Percentiles rank a stretch among this genome's conserved stretches.
Evolutionary conservation across 1,140 invertebrate genomes (phyloP).

Genomic region (Capitella teleta): DNA sequence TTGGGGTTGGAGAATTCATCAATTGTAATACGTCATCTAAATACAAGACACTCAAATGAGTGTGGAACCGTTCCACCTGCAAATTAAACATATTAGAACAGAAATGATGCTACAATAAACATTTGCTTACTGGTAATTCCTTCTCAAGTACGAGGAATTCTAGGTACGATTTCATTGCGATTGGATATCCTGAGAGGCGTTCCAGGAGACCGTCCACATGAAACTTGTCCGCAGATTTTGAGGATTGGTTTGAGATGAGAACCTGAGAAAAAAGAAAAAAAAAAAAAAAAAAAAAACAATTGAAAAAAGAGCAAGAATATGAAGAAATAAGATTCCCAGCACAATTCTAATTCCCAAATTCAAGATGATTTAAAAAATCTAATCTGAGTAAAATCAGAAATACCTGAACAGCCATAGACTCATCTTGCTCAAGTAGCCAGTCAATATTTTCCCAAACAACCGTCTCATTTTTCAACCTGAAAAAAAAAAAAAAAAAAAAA

Average conservation of each 20-base stretch:
- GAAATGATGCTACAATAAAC: neutral
- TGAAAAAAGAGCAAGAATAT: no score
- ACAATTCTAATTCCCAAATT: no score
- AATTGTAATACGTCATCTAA: slow-evolving; percentile 44
- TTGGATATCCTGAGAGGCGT: neutral
- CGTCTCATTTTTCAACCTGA: slow-evolving; percentile 37
- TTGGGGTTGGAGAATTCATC: slow-evolving; percentile 26
- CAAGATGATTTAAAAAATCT: no score
- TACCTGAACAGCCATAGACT: slow-evolving; percentile 40
- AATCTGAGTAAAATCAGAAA: no score
- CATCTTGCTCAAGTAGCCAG: slow-evolving; percentile 41
- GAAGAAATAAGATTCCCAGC: no score
- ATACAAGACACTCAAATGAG: slow-evolving; percentile 45
- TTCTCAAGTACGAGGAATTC: neutral
- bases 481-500: no score
- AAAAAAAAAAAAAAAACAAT: no score
- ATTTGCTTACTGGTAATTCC: neutral
- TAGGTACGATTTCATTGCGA: neutral
- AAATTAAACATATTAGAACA: slow-evolving; percentile 12
- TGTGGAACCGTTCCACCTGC: slow-evolving; percentile 47
- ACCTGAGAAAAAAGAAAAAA: no score
- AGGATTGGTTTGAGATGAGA: no score
- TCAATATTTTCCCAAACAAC: slow-evolving; percentile 45
- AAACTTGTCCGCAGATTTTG: neutral
- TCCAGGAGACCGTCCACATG: neutral